A percentile compares a stretch with the other conserved stretches of the same genome.
Evolutionary conservation across 2,888 invertebrate genomes (phyloP).

Genomic region (Siphonodentalium dalli): DNA sequence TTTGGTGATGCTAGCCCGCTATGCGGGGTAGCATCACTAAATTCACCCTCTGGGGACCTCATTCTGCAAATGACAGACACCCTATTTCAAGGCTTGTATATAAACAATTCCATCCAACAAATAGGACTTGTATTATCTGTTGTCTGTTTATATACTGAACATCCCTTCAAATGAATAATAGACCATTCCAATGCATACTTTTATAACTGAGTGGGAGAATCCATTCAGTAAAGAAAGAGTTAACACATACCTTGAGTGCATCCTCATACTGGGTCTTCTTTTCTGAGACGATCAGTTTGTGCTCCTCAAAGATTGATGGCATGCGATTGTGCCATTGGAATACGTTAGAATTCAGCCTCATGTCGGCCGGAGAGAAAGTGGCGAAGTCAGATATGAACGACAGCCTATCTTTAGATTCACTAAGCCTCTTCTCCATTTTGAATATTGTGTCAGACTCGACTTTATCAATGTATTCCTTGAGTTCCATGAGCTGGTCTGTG

Average conservation of each 20-base stretch:
- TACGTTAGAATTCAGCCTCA: conserved; percentile 86
- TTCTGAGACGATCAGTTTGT: conserved; percentile 78
- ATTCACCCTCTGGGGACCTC: too few species aligned
- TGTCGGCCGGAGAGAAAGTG: conserved; percentile 80
- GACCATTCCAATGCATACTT: too few species aligned
- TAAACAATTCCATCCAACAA: too few species aligned
- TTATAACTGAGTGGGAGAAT: too few species aligned
- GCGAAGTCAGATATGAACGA: conserved; percentile 85
- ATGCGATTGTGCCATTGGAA: conserved; percentile 88
- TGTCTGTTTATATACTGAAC: too few species aligned
- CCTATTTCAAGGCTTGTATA: too few species aligned
- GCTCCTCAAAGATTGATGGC: conserved; percentile 82
- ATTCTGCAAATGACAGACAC: too few species aligned
- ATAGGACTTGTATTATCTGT: too few species aligned
- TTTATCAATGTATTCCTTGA: conserved; percentile 79
- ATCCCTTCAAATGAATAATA: too few species aligned
- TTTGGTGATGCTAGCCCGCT: too few species aligned
- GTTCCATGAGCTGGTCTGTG: conserved; percentile 85
- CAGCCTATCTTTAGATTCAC: conserved; percentile 69
- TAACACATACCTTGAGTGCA: conserved; percentile 71
- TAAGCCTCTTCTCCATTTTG: conserved; percentile 79
- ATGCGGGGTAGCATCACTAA: too few species aligned
- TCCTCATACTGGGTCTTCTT: conserved; percentile 89
- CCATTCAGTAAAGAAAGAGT: too few species aligned
- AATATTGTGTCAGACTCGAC: conserved; percentile 76